These are phyloP conservation scores for Neotoxoptera formosana DNA, from an alignment of 1,140 invertebrate species.

Conservation along the genomic window DNA sequence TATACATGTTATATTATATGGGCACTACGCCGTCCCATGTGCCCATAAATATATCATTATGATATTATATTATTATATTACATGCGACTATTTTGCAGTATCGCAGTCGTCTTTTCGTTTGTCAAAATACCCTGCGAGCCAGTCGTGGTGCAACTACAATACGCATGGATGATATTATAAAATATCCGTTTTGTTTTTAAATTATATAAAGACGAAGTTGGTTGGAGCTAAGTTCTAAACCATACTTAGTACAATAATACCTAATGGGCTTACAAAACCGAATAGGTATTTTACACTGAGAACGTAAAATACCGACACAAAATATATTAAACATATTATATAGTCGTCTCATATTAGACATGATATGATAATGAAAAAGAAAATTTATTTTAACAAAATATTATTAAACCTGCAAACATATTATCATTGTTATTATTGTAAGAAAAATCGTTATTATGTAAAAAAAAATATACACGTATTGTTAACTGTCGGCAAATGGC, in stretches of 20 bases:
- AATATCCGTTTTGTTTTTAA: not conserved
- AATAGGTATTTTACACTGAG: not conserved
- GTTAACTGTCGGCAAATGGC: too few relatives aligned
- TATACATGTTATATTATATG: not conserved
- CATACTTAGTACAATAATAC: not conserved
- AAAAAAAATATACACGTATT: too few relatives aligned
- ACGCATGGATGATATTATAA: not conserved
- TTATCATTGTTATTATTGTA: too few relatives aligned
- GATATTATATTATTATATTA: not conserved
- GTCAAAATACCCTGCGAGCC: not conserved
- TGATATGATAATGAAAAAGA: not conserved
- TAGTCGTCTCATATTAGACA: not conserved
- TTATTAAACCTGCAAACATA: too few relatives aligned
- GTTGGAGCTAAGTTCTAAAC: not conserved
- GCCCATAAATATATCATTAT: slow-evolving; percentile 6
- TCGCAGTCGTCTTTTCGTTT: not conserved
- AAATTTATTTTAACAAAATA: not conserved
- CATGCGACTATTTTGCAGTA: too few relatives aligned
- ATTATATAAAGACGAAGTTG: not conserved
- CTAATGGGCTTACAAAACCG: too few relatives aligned
- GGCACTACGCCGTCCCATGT: not conserved
- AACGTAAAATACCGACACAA: not conserved
- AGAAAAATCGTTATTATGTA: too few relatives aligned
- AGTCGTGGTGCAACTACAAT: not conserved
- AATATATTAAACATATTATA: not conserved